These are phyloP conservation scores for Eristalis arbustorum DNA, from an alignment of 2,888 invertebrate genomes.

Conservation along the genomic window DNA sequence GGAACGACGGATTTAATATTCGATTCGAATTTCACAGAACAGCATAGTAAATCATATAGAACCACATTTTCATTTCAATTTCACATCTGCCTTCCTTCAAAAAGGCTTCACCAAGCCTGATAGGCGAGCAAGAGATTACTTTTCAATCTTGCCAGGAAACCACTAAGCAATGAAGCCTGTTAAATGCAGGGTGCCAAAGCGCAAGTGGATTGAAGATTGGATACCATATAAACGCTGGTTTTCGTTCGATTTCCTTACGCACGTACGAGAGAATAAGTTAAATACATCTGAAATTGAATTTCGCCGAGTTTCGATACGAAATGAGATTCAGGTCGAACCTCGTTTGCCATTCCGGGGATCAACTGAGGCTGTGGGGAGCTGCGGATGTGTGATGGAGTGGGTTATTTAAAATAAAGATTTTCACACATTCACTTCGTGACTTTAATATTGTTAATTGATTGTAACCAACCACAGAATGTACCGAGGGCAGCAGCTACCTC, in stretches of 20 bases:
- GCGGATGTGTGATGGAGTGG: no score
- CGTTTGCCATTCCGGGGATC: not conserved
- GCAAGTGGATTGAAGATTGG: not conserved
- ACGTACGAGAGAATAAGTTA: not conserved
- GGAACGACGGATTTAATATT: not conserved
- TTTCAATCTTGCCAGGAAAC: constrained; percentile 1
- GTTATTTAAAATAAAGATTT: no score
- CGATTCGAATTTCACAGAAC: not conserved
- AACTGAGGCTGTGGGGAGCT: not conserved
- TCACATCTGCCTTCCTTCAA: not conserved
- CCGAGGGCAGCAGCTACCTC: no score
- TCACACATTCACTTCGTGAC: no score
- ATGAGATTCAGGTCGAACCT: not conserved
- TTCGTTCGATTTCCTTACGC: not conserved
- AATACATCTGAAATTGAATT: not conserved
- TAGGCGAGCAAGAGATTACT: constrained; percentile 31
- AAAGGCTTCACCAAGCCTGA: constrained; percentile 18
- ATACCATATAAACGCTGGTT: not conserved
- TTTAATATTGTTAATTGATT: no score
- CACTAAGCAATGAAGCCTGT: constrained; percentile 5
- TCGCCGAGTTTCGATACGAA: not conserved
- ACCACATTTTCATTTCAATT: not conserved
- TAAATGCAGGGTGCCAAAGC: not conserved
- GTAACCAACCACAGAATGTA: no score
- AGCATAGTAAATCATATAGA: no score